A percentile compares a stretch with the other conserved stretches of the same genome.
phyloP scores from a whole-genome alignment of 2,797 vertebrate species.

The Podarcis siculus region DNA sequence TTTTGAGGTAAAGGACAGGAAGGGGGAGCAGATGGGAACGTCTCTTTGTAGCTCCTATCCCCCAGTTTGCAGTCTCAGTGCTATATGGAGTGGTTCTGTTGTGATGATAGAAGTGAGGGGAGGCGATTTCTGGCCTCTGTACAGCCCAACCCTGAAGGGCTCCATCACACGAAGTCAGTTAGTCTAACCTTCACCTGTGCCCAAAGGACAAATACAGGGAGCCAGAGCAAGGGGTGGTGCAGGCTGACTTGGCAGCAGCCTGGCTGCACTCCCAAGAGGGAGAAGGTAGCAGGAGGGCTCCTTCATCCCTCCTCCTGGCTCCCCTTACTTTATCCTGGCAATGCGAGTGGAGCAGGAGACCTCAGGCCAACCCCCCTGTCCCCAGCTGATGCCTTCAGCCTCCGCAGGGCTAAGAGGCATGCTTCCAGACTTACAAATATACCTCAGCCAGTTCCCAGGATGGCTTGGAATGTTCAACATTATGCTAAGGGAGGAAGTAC shows the following conservation, averaged over 20 bases:
- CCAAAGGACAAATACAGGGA: not conserved
- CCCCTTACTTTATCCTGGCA: not conserved
- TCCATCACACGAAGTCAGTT: not conserved
- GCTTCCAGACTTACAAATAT: too few species aligned
- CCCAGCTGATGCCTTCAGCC: too few species aligned
- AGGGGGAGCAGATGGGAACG: not conserved
- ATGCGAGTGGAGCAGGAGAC: not conserved
- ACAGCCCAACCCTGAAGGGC: not conserved
- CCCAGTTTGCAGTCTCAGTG: not conserved
- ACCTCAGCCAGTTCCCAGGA: too few species aligned
- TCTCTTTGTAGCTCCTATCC: not conserved
- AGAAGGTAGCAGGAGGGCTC: too few species aligned
- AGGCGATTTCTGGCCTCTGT: not conserved
- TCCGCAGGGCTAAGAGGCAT: too few species aligned
- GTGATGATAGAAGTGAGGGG: not conserved
- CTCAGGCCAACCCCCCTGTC: too few species aligned
- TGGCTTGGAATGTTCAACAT: not conserved
- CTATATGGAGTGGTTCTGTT: not conserved
- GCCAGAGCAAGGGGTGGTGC: not conserved
- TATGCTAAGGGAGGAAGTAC: not conserved
- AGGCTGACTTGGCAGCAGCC: too few species aligned
- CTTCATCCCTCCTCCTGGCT: too few species aligned
- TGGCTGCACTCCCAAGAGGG: too few species aligned
- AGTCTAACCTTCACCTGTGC: not conserved
- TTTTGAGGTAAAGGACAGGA: too few species aligned